phyloP scores from a whole-genome alignment of 2,113 vertebrate species.

The Laterallus jamaicensis region DNA sequence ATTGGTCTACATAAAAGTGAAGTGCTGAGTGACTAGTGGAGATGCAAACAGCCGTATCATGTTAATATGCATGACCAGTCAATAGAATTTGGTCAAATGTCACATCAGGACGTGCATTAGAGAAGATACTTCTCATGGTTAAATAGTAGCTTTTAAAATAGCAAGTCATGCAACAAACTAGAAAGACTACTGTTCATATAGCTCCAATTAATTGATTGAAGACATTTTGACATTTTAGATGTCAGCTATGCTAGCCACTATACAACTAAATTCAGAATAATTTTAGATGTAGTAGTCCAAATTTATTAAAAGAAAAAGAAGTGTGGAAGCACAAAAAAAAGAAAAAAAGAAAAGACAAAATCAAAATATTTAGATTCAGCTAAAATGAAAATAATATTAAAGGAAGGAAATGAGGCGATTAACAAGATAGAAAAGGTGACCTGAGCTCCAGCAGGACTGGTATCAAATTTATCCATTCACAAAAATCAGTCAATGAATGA shows the following conservation, averaged over 20 bases:
- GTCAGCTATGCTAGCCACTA: not conserved
- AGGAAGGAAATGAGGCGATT: not conserved
- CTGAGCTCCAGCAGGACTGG: not conserved
- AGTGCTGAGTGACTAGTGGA: not conserved
- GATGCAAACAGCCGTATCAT: not conserved
- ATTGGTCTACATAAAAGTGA: not conserved
- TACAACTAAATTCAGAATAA: not conserved
- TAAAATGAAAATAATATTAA: not conserved
- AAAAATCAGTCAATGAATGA: not conserved
- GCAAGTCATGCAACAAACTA: rapidly evolving
- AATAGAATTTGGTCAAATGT: not conserved
- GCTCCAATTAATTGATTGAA: not conserved
- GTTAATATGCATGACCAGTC: not conserved
- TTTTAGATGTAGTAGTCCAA: not conserved
- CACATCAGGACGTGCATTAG: not conserved
- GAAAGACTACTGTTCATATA: not conserved
- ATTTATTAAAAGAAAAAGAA: not conserved
- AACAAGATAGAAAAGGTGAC: not conserved
- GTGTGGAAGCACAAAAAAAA: not conserved
- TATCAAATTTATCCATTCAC: not conserved
- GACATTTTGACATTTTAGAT: not conserved
- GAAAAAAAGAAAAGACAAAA: not conserved
- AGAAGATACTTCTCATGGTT: not conserved
- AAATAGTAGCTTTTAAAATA: not conserved
- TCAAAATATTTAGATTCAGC: not conserved